A percentile compares a stretch with the other conserved stretches of the same genome.
phyloP scores from a whole-genome alignment of 1,140 invertebrate genomes.

The Bilobella aurantiaca region DNA sequence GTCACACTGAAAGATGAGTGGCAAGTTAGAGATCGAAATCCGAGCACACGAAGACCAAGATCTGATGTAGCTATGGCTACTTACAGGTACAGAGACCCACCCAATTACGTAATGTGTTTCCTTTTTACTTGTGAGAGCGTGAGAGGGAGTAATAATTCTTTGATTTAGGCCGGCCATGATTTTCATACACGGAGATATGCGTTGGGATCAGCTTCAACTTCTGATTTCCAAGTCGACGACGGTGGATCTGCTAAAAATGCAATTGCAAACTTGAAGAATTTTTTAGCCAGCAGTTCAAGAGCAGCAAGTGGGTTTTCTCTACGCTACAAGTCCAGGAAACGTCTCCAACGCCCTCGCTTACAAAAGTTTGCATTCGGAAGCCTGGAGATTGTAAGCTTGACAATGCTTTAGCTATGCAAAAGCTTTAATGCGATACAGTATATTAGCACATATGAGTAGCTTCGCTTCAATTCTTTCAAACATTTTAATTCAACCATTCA shows the following conservation, averaged over 20 bases:
- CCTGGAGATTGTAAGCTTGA: slow-evolving; percentile 12
- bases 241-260: slow-evolving; percentile 91
- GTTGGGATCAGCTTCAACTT: slow-evolving; percentile 90
- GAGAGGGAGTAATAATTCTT: no score
- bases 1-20: slow-evolving; percentile 73
- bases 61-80: slow-evolving; percentile 26
- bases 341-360: slow-evolving; percentile 28
- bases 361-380: slow-evolving; percentile 12
- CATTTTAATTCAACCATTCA: slow-evolving; percentile 35
- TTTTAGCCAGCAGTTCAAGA: slow-evolving; percentile 89
- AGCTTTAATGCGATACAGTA: no score
- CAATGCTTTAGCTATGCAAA: no score
- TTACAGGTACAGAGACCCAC: slow-evolving; percentile 29
- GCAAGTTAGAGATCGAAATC: slow-evolving; percentile 46
- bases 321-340: slow-evolving; percentile 45
- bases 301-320: slow-evolving; percentile 78
- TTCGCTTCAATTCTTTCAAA: background rate
- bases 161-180: slow-evolving; percentile 76
- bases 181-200: slow-evolving; percentile 81
- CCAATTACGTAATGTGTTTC: no score
- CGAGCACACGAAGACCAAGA: slow-evolving; percentile 37
- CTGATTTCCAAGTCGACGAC: slow-evolving; percentile 94
- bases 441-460: background rate
- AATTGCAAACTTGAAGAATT: slow-evolving; percentile 92
- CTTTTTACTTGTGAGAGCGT: no score